phyloP scores from a whole-genome alignment of 2,113 vertebrate genomes.

The Centropus unirufus region DNA sequence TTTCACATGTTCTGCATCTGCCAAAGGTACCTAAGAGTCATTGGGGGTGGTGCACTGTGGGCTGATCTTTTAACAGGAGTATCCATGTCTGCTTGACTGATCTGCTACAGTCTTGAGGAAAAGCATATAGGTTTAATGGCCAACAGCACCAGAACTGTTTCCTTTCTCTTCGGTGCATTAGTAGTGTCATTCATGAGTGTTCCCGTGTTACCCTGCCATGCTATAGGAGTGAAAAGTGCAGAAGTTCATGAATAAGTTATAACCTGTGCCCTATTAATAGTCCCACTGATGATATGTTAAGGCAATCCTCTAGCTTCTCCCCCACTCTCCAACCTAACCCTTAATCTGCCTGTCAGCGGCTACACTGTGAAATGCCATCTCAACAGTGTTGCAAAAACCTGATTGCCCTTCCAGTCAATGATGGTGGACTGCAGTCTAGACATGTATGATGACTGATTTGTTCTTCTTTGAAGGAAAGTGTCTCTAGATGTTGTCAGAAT shows the following conservation, averaged over 20 bases:
- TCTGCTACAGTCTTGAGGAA: constrained; percentile 6
- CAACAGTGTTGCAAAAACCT: neutral
- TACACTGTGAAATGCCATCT: neutral
- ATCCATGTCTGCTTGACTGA: constrained; percentile 43
- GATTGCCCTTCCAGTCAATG: neutral
- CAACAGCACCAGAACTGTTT: constrained; percentile 16
- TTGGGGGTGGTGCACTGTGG: neutral
- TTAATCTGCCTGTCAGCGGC: neutral
- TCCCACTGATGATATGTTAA: constrained; percentile 52
- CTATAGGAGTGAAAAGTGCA: constrained; percentile 47
- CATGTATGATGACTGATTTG: neutral
- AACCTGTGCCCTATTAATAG: constrained; percentile 62
- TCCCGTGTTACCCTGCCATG: constrained; percentile 25
- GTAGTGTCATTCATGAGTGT: constrained; percentile 18
- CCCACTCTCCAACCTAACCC: constrained; percentile 7
- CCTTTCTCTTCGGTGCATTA: constrained; percentile 54
- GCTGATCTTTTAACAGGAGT: constrained; percentile 7
- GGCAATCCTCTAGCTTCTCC: constrained; percentile 18
- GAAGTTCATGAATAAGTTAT: constrained; percentile 68
- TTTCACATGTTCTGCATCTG: neutral
- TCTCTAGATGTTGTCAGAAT: neutral
- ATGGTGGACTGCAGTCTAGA: neutral
- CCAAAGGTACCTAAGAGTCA: neutral
- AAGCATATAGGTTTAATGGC: constrained; percentile 31
- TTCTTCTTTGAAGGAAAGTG: neutral